These are phyloP conservation scores for Tethya wilhelma DNA, from an alignment of 37 sponge, comb jelly and placozoan species.

Conservation along the genomic window DNA sequence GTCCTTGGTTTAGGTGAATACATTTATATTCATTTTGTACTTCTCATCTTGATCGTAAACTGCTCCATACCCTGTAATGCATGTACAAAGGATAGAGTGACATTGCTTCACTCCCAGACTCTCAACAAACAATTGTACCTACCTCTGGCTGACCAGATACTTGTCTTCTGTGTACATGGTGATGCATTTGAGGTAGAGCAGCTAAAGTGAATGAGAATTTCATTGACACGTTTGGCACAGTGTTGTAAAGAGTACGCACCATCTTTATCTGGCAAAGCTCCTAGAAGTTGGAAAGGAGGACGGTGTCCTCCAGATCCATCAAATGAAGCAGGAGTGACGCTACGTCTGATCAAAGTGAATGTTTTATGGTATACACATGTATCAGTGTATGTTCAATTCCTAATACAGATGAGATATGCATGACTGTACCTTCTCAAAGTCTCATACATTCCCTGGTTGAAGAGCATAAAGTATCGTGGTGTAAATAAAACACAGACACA, in stretches of 20 bases:
- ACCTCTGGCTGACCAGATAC: slow-evolving; percentile 6
- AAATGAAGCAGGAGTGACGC: slow-evolving; percentile 50
- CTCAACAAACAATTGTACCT: not conserved
- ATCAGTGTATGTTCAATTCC: not conserved
- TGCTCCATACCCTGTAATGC: slow-evolving; percentile 5
- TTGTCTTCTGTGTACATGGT: not conserved
- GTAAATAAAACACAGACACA: not conserved
- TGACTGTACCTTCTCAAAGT: slow-evolving; percentile 68
- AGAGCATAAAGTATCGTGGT: not conserved
- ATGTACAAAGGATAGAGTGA: not conserved
- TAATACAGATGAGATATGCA: not conserved
- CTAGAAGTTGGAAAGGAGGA: slow-evolving; percentile 16
- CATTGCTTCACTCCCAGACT: not conserved
- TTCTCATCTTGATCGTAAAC: slow-evolving; percentile 23
- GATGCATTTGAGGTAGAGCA: slow-evolving; percentile 7
- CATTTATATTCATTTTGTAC: too few relatives aligned
- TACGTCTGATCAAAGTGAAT: slow-evolving; percentile 23
- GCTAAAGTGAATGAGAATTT: not conserved
- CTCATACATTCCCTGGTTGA: slow-evolving; percentile 77
- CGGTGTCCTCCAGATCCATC: slow-evolving; percentile 8
- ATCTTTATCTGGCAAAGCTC: slow-evolving; percentile 21
- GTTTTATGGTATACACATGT: not conserved
- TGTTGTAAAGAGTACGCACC: slow-evolving; percentile 7
- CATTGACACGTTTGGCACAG: not conserved
- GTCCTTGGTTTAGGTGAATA: too few relatives aligned